phyloP scores from a whole-genome alignment of 1,140 invertebrate genomes.

The Tribolium madens region DNA sequence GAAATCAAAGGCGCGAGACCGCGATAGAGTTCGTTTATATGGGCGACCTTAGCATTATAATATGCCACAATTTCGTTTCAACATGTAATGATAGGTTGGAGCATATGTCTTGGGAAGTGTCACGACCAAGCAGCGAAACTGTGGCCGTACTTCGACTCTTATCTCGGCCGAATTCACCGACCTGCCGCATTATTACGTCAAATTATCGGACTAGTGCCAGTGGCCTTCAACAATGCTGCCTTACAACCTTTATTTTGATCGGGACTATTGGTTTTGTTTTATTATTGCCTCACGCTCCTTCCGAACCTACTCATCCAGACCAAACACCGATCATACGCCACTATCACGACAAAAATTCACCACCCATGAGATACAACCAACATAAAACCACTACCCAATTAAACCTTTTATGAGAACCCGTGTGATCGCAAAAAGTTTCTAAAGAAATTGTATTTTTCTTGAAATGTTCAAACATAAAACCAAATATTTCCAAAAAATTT shows the following conservation, averaged over 20 bases:
- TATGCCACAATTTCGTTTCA: slow-evolving; percentile 59
- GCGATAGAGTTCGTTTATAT: slow-evolving; percentile 49
- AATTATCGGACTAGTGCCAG: slow-evolving; percentile 51
- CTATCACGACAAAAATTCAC: too few species aligned
- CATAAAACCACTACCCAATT: background rate
- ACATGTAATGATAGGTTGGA: slow-evolving; percentile 59
- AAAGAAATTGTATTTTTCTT: too few species aligned
- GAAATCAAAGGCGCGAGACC: slow-evolving; percentile 51
- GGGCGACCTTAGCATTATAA: slow-evolving; percentile 54
- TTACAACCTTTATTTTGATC: slow-evolving; percentile 50
- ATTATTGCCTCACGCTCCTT: slow-evolving; percentile 37
- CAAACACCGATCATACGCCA: background rate
- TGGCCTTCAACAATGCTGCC: slow-evolving; percentile 50
- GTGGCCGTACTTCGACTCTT: slow-evolving; percentile 36
- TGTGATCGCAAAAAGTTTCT: too few species aligned
- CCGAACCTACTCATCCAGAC: slow-evolving; percentile 6
- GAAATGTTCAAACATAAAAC: too few species aligned
- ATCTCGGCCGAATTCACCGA: slow-evolving; percentile 50
- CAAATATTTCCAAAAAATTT: too few species aligned
- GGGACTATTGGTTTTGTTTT: slow-evolving; percentile 46
- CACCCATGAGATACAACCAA: background rate
- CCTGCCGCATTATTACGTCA: slow-evolving; percentile 52
- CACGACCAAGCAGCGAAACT: slow-evolving; percentile 50
- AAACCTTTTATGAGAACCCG: background rate
- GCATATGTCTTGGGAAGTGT: slow-evolving; percentile 55